phyloP scores from a whole-genome alignment of 2,797 vertebrate genomes.

The Scyliorhinus canicula region DNA sequence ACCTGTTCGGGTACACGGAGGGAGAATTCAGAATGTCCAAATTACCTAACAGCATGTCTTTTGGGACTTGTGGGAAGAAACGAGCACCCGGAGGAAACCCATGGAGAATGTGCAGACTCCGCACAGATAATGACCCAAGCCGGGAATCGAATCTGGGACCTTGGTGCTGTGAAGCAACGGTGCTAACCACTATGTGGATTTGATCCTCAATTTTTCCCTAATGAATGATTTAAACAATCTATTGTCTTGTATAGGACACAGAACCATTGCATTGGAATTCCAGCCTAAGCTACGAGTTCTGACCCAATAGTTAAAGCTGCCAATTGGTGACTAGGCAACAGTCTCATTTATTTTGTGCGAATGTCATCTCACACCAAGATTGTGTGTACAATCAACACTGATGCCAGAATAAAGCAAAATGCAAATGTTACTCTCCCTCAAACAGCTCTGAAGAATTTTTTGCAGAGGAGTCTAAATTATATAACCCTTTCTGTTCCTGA shows the following conservation, averaged over 20 bases:
- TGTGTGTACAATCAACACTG: not conserved
- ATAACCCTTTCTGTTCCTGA: not conserved
- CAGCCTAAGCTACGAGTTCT: not conserved
- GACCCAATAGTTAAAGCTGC: not conserved
- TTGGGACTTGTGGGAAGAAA: no score
- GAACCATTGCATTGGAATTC: not conserved
- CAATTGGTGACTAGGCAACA: not conserved
- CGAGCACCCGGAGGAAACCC: no score
- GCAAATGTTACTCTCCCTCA: not conserved
- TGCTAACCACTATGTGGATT: no score
- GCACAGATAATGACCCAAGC: no score
- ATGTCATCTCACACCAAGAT: not conserved
- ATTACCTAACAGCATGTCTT: no score
- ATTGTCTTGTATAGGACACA: not conserved
- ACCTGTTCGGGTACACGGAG: no score
- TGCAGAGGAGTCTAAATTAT: not conserved
- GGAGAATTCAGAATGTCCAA: no score
- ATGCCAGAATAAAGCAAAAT: not conserved
- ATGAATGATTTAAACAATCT: not conserved
- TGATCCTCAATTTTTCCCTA: not conserved
- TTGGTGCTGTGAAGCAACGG: no score
- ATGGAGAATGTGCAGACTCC: no score
- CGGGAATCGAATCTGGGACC: no score
- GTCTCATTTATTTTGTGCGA: not conserved
- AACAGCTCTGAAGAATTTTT: not conserved